A percentile compares a stretch with the other conserved stretches of the same genome.
Evolutionary conservation across 2,113 vertebrate species (phyloP).

Genomic region (Campylomormyrus numenius): DNA sequence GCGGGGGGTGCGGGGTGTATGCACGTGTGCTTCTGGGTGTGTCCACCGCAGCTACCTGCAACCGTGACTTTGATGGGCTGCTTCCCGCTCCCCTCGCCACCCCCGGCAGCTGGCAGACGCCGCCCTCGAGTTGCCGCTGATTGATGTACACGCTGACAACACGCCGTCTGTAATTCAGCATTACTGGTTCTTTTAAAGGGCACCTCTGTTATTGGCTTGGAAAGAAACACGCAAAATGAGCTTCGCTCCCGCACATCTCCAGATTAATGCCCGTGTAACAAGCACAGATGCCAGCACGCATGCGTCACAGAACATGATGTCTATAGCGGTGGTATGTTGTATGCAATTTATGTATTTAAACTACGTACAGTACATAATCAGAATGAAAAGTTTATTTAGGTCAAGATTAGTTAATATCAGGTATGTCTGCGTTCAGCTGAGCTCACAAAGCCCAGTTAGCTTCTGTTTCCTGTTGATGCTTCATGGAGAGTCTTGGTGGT

Average conservation of each 20-base stretch:
- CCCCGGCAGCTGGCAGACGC: not conserved
- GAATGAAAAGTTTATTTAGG: not conserved
- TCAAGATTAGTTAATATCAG: not conserved
- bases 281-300: not conserved
- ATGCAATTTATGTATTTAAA: not conserved
- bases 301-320: not conserved
- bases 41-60: not conserved
- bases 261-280: not conserved
- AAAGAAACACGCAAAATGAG: not conserved
- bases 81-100: not conserved
- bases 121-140: not conserved
- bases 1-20: not conserved
- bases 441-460: not conserved
- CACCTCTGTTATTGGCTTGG: not conserved
- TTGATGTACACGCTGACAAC: not conserved
- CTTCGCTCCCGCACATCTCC: not conserved
- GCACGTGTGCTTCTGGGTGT: not conserved
- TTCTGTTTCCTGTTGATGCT: not conserved
- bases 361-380: not conserved
- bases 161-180: conserved; percentile 12
- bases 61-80: not conserved
- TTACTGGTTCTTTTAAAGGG: conserved; percentile 7
- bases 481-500: not conserved
- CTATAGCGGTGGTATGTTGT: not conserved
- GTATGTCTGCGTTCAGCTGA: not conserved